phyloP scores from a whole-genome alignment of 2,888 invertebrate species.

The Platycnemis pennipes region DNA sequence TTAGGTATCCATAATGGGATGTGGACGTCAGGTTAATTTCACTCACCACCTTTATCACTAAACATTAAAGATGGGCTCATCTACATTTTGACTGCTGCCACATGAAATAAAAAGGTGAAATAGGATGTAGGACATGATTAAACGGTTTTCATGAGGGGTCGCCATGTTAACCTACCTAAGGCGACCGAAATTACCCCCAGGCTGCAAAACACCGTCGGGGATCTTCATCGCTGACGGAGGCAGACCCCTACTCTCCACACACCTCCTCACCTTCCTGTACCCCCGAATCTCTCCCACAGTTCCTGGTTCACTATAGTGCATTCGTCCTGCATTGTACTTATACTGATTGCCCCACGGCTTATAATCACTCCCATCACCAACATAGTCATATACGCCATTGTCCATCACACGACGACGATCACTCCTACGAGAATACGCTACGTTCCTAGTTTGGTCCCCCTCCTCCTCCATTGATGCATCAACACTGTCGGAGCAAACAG shows the following conservation, averaged over 20 bases:
- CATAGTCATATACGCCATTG: constrained; percentile 63
- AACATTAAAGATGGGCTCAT: background rate
- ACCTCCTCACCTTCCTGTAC: constrained; percentile 39
- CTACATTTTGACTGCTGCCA: background rate
- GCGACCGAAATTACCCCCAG: constrained; percentile 71
- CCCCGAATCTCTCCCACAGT: constrained; percentile 47
- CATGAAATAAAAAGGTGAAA: background rate
- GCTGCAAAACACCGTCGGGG: constrained; percentile 68
- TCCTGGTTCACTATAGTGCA: constrained; percentile 61
- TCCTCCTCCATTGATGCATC: constrained; percentile 71
- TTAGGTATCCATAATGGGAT: background rate
- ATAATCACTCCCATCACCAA: constrained; percentile 45
- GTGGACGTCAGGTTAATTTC: background rate
- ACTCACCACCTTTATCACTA: background rate
- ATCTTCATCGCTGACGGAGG: constrained; percentile 50
- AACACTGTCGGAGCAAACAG: constrained; percentile 71
- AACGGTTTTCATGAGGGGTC: constrained; percentile 12
- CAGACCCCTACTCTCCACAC: background rate
- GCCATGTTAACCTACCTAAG: constrained; percentile 70
- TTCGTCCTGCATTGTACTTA: constrained; percentile 58
- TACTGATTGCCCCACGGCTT: constrained; percentile 34
- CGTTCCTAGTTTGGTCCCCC: constrained; percentile 48
- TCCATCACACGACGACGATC: constrained; percentile 46
- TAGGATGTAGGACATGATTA: background rate
- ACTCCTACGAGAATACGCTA: constrained; percentile 49